phyloP scores from a whole-genome alignment of 2,888 invertebrate genomes.

The Ormyrus nitidulus region DNA sequence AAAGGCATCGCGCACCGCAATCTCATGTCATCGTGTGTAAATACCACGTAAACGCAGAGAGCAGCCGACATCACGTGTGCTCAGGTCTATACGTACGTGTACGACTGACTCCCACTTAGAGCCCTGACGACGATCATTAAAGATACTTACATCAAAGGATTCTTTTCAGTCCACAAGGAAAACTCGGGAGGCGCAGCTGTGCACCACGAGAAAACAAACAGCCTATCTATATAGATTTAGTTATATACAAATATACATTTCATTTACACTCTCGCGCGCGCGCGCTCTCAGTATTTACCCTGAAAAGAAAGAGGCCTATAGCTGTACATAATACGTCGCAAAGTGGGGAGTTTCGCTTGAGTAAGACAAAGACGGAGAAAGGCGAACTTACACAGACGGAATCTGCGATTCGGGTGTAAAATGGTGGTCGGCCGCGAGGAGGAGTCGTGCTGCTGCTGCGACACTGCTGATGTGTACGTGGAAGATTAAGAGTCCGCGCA shows the following conservation, averaged over 20 bases:
- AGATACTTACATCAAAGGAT: neutral
- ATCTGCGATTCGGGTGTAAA: slow-evolving; percentile 42
- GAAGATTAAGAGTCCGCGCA: slow-evolving; percentile 33
- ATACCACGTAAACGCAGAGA: neutral
- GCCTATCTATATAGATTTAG: neutral
- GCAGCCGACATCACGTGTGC: no score
- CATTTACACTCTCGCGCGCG: no score
- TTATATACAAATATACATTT: no score
- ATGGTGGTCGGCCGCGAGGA: slow-evolving; percentile 52
- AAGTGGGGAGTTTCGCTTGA: neutral
- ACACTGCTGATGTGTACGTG: slow-evolving; percentile 52
- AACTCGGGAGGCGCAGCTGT: neutral
- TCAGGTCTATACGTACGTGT: neutral
- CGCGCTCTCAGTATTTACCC: no score
- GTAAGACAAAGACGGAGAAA: slow-evolving; percentile 8
- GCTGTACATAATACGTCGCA: neutral
- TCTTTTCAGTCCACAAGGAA: neutral
- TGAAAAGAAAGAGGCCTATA: neutral
- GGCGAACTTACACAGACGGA: neutral
- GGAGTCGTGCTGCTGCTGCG: neutral
- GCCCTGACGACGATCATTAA: neutral
- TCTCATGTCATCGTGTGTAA: neutral
- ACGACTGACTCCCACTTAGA: neutral
- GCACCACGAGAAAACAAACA: neutral
- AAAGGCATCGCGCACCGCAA: neutral